Base-by-base conservation (phyloP, 2,797 vertebrate genomes). In the Phalloptychus januarius region DNA sequence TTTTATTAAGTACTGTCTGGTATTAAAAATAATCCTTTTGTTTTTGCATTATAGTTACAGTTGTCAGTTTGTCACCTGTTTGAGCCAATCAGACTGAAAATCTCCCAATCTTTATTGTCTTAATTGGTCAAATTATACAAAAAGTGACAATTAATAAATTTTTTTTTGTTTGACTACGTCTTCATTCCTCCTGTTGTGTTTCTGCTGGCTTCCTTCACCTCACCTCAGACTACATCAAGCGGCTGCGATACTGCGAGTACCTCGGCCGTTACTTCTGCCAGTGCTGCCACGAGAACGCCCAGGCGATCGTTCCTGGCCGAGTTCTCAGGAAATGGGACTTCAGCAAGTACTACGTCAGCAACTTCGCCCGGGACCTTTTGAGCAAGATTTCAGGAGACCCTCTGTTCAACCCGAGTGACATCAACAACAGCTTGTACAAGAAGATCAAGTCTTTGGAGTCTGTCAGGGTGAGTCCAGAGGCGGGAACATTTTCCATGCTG, bases 211-310 rank as follows among this genome's bases (percentile, higher is more conserved):
- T 12, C 88, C 40, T 77, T 48, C 52, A 8, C 85, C 77, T 48
- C 52, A 8, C 85, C 40, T 33, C 90, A 99, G 98, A 97, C 92
- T 99, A 99, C 74, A 98, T 99, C 84, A 99, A 98, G 94, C 95
- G 98, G 25, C 92, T 99, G 83, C 96, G 97, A 36, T 99, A 99
- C 95, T 99, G 98, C 23, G 98, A 99, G 86, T 99, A 99, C 92
- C 91, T 99, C 83, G 98, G 98, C 78, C 98, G 97, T 78, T 99
- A 97, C 88, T 99, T 99, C 95, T 99, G 98, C 88, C 98, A 99
- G 95, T 99, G 98, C 90, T 99, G 98, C 94, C 98, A 99, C 0
- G 98, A 99, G 87, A 99, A 99, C 0, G 91, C 97, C 23, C 97
- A 98, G 94, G 96, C 87, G 0, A 87, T 96, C 80, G 96, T 99